Base-by-base conservation (phyloP, 2,797 vertebrate species). In the Cottoperca gobio region DNA sequence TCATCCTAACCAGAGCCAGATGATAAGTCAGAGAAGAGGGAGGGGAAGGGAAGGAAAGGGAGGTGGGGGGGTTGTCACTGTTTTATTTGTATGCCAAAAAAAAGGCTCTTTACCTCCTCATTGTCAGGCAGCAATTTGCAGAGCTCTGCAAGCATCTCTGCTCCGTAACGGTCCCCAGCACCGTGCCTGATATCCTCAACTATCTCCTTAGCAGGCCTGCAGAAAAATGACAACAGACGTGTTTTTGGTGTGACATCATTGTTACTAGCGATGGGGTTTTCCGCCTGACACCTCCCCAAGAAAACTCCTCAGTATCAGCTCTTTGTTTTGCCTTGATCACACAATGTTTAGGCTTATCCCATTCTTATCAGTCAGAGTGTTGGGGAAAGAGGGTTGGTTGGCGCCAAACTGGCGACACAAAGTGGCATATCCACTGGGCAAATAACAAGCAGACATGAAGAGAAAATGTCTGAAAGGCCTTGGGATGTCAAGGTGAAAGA, bases 61-160 rank as follows among this genome's bases (percentile, higher is more conserved):
- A 17, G 24, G 59, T 59, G 67, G 66, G 59, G 59, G 67, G 66
- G 37, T 52, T 48, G 78, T 82, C 13, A 45, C 37, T 68, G 76
- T 66, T 69, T 54, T 46, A 60, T 81, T 73, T 78, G 55, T 57
- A 58, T 64, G 82, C 73, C 77, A 83, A 77, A 82, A 84, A 65
- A 70, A 80, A 63, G 57, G 33, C 21, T 37, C n/a, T 65, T 91
- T 93, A 96, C 96, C 95, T 96, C 96, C 48, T 96, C 94, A 0
- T 43, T 89, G 86, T 96, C 95, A 62, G 96, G 95, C 63, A 96
- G 92, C 33, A 95, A 86, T 85, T 96, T 96, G 86, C 91, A 92
- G 66, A 96, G 94, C 64, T 96, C 95, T 1, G 90, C 11, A 40
- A 96, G 92, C 88, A 94, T 96, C 86, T 96, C 96, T 0, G 94